Percentiles rank a stretch among this genome's conserved stretches.
phyloP scores from a whole-genome alignment of 1,140 invertebrate species.

The Galendromus occidentalis region DNA sequence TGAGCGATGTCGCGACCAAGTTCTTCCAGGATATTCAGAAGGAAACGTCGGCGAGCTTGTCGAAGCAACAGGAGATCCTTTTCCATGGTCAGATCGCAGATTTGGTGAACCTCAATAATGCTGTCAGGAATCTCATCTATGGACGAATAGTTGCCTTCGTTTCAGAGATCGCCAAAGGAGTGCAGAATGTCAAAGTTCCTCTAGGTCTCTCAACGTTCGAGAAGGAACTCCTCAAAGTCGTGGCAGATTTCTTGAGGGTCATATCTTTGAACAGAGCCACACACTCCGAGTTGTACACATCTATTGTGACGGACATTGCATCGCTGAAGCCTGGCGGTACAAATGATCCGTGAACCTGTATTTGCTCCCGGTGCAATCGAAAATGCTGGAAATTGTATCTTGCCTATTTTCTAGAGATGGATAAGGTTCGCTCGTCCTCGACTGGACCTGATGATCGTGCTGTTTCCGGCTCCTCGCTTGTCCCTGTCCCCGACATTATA shows the following conservation, averaged over 20 bases:
- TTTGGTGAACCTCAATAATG: neutral
- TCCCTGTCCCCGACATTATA: too few relatives aligned
- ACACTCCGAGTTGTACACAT: neutral
- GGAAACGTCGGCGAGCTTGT: neutral
- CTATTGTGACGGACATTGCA: neutral
- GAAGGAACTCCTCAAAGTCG: neutral
- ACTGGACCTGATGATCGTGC: too few relatives aligned
- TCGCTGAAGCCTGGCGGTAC: too few relatives aligned
- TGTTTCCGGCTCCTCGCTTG: too few relatives aligned
- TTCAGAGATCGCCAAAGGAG: neutral
- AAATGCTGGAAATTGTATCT: too few relatives aligned
- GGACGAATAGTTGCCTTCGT: neutral
- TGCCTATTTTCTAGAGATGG: too few relatives aligned
- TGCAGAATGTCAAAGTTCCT: neutral
- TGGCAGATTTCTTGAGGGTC: neutral
- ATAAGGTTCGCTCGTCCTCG: too few relatives aligned
- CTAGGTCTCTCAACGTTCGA: neutral
- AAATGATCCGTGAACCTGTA: too few relatives aligned
- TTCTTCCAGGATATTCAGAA: neutral
- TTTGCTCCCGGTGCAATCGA: too few relatives aligned
- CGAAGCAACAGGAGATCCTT: neutral
- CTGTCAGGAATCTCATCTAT: neutral
- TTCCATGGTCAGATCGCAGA: neutral
- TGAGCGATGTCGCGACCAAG: neutral
- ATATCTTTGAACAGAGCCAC: neutral